Percentiles rank a stretch among this genome's conserved stretches.
These are phyloP conservation scores for Parelbella ahira DNA, from an alignment of 2,888 invertebrate species.

Conservation along the genomic window DNA sequence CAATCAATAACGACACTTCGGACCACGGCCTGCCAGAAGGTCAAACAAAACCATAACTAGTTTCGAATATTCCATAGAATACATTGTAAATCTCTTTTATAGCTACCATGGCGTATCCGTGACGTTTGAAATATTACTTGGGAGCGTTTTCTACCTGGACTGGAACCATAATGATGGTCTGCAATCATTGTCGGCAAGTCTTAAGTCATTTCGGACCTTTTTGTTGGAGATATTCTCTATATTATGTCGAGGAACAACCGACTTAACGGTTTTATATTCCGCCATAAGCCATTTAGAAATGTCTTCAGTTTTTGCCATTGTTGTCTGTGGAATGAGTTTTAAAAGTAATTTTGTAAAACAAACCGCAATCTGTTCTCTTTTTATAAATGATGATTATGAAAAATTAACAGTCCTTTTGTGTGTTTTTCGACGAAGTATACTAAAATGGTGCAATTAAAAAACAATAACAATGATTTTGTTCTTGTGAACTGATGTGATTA, in stretches of 20 bases:
- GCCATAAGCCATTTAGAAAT: constrained; percentile 36
- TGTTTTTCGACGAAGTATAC: no score
- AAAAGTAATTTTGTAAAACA: constrained; percentile 44
- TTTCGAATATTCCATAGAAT: constrained; percentile 61
- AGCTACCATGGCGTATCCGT: constrained; percentile 64
- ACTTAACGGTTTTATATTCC: constrained; percentile 49
- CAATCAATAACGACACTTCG: constrained; percentile 61
- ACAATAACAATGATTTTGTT: no score
- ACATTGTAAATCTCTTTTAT: constrained; percentile 76
- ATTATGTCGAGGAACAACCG: constrained; percentile 56
- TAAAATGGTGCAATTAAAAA: no score
- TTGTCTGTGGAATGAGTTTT: constrained; percentile 38
- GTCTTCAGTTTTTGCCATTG: constrained; percentile 45
- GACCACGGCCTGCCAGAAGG: constrained; percentile 67
- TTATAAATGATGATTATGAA: constrained; percentile 8
- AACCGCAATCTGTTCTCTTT: constrained; percentile 39
- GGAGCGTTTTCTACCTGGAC: constrained; percentile 75
- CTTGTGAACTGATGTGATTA: no score
- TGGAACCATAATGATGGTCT: constrained; percentile 71
- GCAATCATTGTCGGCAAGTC: constrained; percentile 73
- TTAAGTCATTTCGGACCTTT: constrained; percentile 62
- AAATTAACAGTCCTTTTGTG: neutral
- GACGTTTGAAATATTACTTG: constrained; percentile 77
- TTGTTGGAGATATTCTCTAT: constrained; percentile 54
- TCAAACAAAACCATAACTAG: constrained; percentile 67